Conservation (phyloP, 2,888 invertebrate genomes). For the Norana najaformis region DNA sequence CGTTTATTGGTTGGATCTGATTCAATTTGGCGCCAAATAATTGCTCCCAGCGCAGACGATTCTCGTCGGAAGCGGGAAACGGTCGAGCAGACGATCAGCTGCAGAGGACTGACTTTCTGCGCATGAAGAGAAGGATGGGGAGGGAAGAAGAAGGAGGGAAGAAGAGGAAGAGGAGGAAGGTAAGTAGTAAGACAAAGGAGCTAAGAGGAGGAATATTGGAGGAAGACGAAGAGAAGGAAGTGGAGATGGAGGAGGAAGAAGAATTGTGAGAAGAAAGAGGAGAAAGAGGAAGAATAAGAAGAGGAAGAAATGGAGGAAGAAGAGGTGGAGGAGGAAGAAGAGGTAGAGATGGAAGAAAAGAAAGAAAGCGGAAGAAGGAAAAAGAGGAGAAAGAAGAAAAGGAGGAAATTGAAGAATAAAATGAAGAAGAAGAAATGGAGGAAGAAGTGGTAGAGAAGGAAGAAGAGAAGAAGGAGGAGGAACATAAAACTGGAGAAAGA, state of each 20-base stretch:
- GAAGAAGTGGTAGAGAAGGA: slow-evolving; percentile 14
- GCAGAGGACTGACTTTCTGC: too few relatives aligned
- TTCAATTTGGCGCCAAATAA: too few relatives aligned
- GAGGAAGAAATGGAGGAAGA: background rate
- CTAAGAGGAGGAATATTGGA: background rate
- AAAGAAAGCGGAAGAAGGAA: slow-evolving; percentile 17
- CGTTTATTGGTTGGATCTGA: too few relatives aligned
- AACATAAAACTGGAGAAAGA: background rate
- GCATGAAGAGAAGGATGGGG: background rate
- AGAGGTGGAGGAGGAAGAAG: background rate
- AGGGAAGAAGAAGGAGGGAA: background rate
- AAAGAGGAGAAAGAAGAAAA: background rate
- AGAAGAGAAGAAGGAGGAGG: background rate
- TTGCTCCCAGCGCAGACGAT: too few relatives aligned
- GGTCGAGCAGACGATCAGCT: too few relatives aligned
- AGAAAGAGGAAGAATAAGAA: background rate
- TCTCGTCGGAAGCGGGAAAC: too few relatives aligned
- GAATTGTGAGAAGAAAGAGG: too few relatives aligned
- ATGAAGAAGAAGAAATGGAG: too few relatives aligned
- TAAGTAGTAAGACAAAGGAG: background rate
- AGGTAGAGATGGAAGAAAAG: background rate
- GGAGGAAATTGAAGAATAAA: too few relatives aligned
- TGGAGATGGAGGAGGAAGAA: background rate
- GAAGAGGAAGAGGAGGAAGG: background rate
- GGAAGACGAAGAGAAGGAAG: background rate